phyloP scores from a whole-genome alignment of 2,113 vertebrate species.

The Hirundichthys speculiger region DNA sequence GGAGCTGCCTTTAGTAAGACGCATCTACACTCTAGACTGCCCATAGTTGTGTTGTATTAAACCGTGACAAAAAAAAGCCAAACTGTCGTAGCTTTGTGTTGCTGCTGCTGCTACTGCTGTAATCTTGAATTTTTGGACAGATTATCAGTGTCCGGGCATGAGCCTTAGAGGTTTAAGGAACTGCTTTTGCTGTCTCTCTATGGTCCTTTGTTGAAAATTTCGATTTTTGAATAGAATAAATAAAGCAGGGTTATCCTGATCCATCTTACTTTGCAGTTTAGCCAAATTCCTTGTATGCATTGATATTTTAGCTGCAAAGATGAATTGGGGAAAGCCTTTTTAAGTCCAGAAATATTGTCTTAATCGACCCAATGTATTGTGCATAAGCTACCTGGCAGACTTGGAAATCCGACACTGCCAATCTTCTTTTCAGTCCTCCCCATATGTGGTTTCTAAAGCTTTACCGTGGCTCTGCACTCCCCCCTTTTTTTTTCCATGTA shows the following conservation, averaged over 20 bases:
- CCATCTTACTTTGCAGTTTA: neutral
- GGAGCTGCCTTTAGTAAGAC: conserved; percentile 47
- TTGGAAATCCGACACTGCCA: conserved; percentile 3
- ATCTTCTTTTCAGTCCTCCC: conserved; percentile 1
- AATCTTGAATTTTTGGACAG: conserved; percentile 35
- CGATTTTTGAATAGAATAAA: neutral
- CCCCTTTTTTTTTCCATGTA: conserved; percentile 7
- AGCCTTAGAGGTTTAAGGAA: conserved; percentile 12
- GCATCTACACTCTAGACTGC: conserved; percentile 23
- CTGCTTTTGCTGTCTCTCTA: too few relatives aligned
- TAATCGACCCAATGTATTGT: conserved; percentile 6
- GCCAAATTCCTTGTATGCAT: neutral
- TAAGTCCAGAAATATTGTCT: neutral
- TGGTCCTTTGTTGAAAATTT: too few relatives aligned
- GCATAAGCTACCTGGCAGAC: neutral
- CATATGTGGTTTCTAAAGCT: conserved; percentile 47
- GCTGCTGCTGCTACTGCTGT: conserved; percentile 54
- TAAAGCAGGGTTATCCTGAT: conserved; percentile 7
- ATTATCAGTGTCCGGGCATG: conserved; percentile 17
- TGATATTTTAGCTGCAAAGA: conserved; percentile 12
- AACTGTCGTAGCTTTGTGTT: conserved; percentile 37
- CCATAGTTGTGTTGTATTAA: neutral
- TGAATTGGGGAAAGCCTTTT: neutral
- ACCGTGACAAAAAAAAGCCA: conserved; percentile 39
- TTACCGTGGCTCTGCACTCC: conserved; percentile 42